Evolutionary conservation across 2,113 vertebrate species (phyloP).

Genomic region (Apeltes quadracus): DNA sequence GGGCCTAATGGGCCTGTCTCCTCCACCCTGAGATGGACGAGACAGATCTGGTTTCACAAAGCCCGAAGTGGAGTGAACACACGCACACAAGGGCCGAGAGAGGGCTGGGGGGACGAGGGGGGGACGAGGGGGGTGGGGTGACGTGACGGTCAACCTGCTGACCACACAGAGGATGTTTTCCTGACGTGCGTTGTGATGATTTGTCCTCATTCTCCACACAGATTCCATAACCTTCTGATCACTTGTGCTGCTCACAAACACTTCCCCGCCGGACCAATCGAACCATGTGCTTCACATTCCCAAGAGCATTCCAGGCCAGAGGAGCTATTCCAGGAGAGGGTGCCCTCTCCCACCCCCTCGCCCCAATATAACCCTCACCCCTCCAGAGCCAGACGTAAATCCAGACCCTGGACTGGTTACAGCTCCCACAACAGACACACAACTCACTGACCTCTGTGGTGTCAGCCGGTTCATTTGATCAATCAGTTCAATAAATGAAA

Average conservation of each 20-base stretch:
- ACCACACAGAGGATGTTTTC: slow-evolving; percentile 64
- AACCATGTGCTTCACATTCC: slow-evolving; percentile 62
- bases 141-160: slow-evolving; percentile 68
- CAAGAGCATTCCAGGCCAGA: slow-evolving; percentile 73
- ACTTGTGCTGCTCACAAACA: slow-evolving; percentile 24
- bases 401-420: slow-evolving; percentile 27
- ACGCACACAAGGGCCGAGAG: background rate
- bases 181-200: slow-evolving; percentile 63
- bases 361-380: slow-evolving; percentile 27
- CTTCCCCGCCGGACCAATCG: slow-evolving; percentile 49
- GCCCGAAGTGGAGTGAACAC: slow-evolving; percentile 31
- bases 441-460: slow-evolving; percentile 15
- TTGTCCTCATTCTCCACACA: slow-evolving; percentile 51
- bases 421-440: slow-evolving; percentile 23
- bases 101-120: no score
- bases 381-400: slow-evolving; percentile 43
- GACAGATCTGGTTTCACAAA: slow-evolving; percentile 77
- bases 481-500: background rate
- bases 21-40: slow-evolving; percentile 69
- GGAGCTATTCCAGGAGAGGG: slow-evolving; percentile 80
- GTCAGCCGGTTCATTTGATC: background rate
- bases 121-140: no score
- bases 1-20: slow-evolving; percentile 75
- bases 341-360: slow-evolving; percentile 42
- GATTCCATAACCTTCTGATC: slow-evolving; percentile 63